These are phyloP conservation scores for Cartodere bifasciata DNA, from an alignment of 2,888 invertebrate genomes.

Conservation along the genomic window DNA sequence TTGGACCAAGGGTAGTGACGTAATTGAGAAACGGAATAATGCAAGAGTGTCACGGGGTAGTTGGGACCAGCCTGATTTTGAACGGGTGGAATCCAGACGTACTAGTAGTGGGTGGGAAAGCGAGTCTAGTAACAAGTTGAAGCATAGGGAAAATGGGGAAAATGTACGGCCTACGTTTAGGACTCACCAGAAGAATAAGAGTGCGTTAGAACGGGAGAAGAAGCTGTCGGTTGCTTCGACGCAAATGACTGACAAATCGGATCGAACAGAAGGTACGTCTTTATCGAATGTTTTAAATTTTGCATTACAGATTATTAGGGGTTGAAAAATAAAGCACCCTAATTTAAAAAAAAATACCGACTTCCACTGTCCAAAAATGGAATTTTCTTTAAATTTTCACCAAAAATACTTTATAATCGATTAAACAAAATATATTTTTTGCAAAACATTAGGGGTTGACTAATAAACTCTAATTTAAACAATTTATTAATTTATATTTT, in stretches of 20 bases:
- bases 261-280: constrained; percentile 42
- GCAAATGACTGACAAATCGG: constrained; percentile 57
- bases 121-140: constrained; percentile 22
- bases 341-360: too few species aligned
- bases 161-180: constrained; percentile 53
- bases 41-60: constrained; percentile 25
- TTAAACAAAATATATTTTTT: too few species aligned
- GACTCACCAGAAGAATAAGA: constrained; percentile 48
- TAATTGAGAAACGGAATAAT: constrained; percentile 26
- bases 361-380: too few species aligned
- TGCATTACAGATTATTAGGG: too few species aligned
- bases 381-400: too few species aligned
- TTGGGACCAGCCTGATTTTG: constrained; percentile 37
- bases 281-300: too few species aligned
- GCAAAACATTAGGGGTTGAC: too few species aligned
- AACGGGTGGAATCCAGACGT: constrained; percentile 34
- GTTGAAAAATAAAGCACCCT: too few species aligned
- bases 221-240: constrained; percentile 66
- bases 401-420: too few species aligned
- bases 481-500: too few species aligned
- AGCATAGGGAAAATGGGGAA: constrained; percentile 29
- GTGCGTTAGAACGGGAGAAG: constrained; percentile 52
- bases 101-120: constrained; percentile 30
- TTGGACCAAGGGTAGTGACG: constrained; percentile 10
- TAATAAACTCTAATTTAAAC: too few species aligned